Conservation (phyloP, 2,888 invertebrate species). For the Tribolium freemani region DNA sequence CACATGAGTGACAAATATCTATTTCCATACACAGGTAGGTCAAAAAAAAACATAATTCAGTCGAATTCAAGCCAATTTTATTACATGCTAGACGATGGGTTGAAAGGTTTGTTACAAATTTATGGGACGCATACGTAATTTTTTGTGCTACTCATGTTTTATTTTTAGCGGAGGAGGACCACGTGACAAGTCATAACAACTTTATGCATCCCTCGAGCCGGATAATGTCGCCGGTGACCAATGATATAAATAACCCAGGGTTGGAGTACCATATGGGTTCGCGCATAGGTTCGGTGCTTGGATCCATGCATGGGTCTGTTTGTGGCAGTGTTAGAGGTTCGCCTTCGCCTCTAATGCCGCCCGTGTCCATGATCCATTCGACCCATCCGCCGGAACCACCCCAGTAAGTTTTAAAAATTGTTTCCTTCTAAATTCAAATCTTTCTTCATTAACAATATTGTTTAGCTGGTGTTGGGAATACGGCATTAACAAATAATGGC, state of each 20-base stretch:
- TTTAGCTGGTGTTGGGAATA: slow-evolving; percentile 68
- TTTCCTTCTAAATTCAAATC: slow-evolving; percentile 5
- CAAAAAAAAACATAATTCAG: not conserved
- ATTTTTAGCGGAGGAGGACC: slow-evolving; percentile 82
- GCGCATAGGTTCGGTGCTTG: slow-evolving; percentile 64
- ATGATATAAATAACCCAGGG: slow-evolving; percentile 72
- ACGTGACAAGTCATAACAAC: slow-evolving; percentile 67
- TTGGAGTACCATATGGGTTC: slow-evolving; percentile 66
- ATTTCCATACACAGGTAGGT: slow-evolving; percentile 84
- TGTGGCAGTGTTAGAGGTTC: slow-evolving; percentile 65
- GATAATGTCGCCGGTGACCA: slow-evolving; percentile 67
- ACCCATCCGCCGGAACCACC: slow-evolving; percentile 61
- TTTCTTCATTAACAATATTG: slow-evolving; percentile 38
- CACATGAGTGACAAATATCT: slow-evolving; percentile 83
- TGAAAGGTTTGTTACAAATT: slow-evolving; percentile 27
- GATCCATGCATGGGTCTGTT: slow-evolving; percentile 64
- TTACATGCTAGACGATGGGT: slow-evolving; percentile 44
- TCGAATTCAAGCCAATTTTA: slow-evolving; percentile 7
- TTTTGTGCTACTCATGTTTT: not conserved
- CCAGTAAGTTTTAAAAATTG: slow-evolving; percentile 60
- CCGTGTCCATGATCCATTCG: slow-evolving; percentile 65
- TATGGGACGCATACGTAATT: not conserved
- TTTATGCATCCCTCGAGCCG: slow-evolving; percentile 60
- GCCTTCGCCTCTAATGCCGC: slow-evolving; percentile 66
- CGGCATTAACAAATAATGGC: slow-evolving; percentile 62